Base-by-base conservation (phyloP, 2,888 invertebrate species). In the Escarpia spicata region DNA sequence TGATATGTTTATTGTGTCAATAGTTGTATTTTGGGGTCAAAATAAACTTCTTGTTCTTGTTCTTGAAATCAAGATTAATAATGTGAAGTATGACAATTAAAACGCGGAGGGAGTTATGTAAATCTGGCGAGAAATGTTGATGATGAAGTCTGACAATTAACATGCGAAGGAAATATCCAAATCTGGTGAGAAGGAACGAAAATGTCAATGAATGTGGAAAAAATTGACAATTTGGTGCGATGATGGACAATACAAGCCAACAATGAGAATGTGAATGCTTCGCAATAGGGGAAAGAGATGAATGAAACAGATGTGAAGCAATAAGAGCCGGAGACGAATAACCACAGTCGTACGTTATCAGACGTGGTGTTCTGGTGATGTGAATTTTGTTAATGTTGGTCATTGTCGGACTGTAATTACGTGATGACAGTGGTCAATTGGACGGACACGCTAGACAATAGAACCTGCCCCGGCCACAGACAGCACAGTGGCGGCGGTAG, bases 361-460 rank as follows among this genome's bases (percentile, higher is more conserved):
- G 75, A 26, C 19, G 19, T 26, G 3, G 52, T 52, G 12, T 52
- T 52, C 37, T 9, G 52, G 52, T 52, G 15, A 15, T 52, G 9
- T 52, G 15, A 52, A 52, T 52, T 12, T 15, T 52, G 9, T 52
- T 9, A 15, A 52, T 9, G 52, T 52, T 52, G 52, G 52, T 9
- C 52, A 15, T 9, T 15, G 52, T 9, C 4, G 75, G 75, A 75
- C 75, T 75, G 75, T 75, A 75, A 75, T 75, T 26, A 75, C 75
- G 75, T n/a, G 2, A 26, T 75, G n/a, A 26, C 26, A 26, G 75
- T n/a, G 75, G 75, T 75, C 75, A n/a, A 26, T 26, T 19, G 75
- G 75, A 75, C 75, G 75, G 75, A 75, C 75, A 75, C n/a, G 75
- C 75, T 75, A 26, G 26, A 75, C 75, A 75, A 75, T 75, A 75